Evolutionary conservation across 2,113 vertebrate species (phyloP).

Genomic region (Sphaerodactylus townsendi): DNA sequence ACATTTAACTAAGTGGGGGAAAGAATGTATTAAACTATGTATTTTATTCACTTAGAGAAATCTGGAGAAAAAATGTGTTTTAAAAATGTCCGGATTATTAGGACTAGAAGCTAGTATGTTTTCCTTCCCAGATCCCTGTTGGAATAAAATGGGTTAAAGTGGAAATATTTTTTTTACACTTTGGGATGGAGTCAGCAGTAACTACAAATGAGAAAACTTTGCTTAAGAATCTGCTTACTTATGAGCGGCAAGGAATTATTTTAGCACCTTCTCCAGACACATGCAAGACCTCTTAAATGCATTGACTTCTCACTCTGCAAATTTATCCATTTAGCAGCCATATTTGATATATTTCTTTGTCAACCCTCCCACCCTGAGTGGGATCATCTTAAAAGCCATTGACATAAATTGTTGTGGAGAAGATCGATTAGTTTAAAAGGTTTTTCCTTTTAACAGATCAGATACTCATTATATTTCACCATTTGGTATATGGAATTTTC

Average conservation of each 20-base stretch:
- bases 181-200: neutral
- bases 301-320: conserved; percentile 53
- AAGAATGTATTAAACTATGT: neutral
- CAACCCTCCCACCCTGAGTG: conserved; percentile 62
- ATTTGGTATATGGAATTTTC: conserved; percentile 57
- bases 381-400: conserved; percentile 72
- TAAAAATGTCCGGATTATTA: neutral
- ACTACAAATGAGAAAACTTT: conserved; percentile 14
- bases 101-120: neutral
- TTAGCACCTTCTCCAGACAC: conserved; percentile 57
- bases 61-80: neutral
- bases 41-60: neutral
- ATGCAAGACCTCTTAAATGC: conserved; percentile 61
- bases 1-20: neutral
- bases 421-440: conserved; percentile 75
- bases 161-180: neutral
- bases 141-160: conserved; percentile 6
- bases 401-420: conserved; percentile 68
- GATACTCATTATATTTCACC: conserved; percentile 68
- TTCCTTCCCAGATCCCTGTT: neutral
- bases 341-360: conserved; percentile 70
- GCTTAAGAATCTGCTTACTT: conserved; percentile 50
- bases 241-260: conserved; percentile 53
- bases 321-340: conserved; percentile 61
- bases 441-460: conserved; percentile 75